These are phyloP conservation scores for Drosophila nr. medialis DNA, from an alignment of 2,888 invertebrate species.

Conservation along the genomic window DNA sequence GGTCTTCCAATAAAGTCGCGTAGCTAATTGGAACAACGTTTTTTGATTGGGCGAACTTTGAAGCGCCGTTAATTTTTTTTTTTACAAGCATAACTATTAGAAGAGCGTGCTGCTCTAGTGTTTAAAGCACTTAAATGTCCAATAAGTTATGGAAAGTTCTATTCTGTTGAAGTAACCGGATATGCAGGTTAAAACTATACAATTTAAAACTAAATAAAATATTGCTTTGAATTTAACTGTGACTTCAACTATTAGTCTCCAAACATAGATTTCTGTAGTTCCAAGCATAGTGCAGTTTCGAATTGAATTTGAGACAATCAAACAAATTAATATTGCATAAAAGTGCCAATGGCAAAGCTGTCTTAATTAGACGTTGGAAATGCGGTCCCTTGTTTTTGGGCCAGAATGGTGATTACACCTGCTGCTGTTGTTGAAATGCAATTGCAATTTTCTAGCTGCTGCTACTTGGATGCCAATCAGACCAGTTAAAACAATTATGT, in stretches of 20 bases:
- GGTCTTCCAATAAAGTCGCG: slow-evolving; percentile 32
- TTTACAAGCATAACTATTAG: neutral
- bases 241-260: neutral
- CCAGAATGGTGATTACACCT: neutral
- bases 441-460: slow-evolving; percentile 12
- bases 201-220: neutral
- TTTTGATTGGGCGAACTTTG: slow-evolving; percentile 12
- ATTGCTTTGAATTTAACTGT: neutral
- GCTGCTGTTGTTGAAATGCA: slow-evolving; percentile 1
- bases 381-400: neutral
- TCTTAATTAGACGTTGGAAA: neutral
- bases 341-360: slow-evolving; percentile 5
- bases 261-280: neutral
- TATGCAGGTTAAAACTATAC: neutral
- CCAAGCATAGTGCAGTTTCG: neutral
- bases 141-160: too few relatives aligned
- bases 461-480: slow-evolving; percentile 10
- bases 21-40: slow-evolving; percentile 53
- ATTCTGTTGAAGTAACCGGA: neutral
- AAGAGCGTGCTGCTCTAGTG: neutral
- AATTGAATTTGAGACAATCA: slow-evolving; percentile 19
- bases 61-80: neutral
- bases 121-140: neutral
- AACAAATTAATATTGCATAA: slow-evolving; percentile 21
- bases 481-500: slow-evolving; percentile 40